Evolutionary conservation across 2,797 vertebrate genomes (phyloP), one percentile per base, ranked within the genome.

Genomic region (Hemibagrus guttatus): DNA sequence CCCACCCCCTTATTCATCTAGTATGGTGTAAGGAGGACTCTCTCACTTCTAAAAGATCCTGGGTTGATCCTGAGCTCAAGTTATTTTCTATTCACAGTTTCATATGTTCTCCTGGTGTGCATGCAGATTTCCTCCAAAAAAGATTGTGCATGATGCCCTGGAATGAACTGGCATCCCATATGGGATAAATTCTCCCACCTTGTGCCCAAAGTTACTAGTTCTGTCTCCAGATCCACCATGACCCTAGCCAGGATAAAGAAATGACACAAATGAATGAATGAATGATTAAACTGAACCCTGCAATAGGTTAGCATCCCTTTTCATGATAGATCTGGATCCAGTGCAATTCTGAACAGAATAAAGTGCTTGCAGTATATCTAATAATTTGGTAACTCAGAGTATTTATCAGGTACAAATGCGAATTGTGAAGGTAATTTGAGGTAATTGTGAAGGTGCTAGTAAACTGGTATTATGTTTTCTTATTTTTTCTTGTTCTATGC

Each of bases 401-500:
- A 46, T 46, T 46, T 46, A 46, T 46, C 46, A 46, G 3, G 52
- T 31, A 31, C 4, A 61, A 42, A 42, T 16, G 2, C 21, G n/a
- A 59, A 59, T 39, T 79, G 14, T 16, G 23, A 79, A 35, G 13
- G 11, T 59, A 39, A 79, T 79, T 59, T 35, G 7, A n/a, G 58
- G 6, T 79, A 31, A 64, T 85, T 12, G 6, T 56, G 2, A 6
- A n/a, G 28, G 6, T 2, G 1, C 6, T 49, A 8, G 8, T 64
- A 49, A 64, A 64, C 16, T 81, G n/a, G 1, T 52, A 76, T 21
- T 54, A 26, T 26, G 21, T 31, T 19, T 79, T 46, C 16, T 19
- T 13, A 52, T 58, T 81, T 42, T 49, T 21, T 72, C 74, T 89
- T 81, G 72, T 85, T 84, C 86, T 23, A 13, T 19, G 56, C 66